A percentile compares a stretch with the other conserved stretches of the same genome.
These are phyloP conservation scores for Diaphora mendica DNA, from an alignment of 2,888 invertebrate species.

Conservation along the genomic window DNA sequence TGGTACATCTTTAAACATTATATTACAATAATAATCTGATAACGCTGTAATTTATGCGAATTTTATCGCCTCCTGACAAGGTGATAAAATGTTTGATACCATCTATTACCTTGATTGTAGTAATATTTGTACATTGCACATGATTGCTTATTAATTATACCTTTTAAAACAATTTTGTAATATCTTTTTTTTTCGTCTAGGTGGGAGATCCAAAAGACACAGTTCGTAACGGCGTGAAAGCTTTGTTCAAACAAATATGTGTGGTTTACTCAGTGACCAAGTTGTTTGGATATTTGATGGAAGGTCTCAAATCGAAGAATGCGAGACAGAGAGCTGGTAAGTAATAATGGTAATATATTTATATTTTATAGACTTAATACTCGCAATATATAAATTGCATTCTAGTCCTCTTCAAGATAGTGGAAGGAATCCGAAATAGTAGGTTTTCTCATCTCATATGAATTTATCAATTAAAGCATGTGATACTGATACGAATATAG, in stretches of 20 bases:
- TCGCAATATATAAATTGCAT: no score
- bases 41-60: not conserved
- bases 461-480: no score
- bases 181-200: slow-evolving; percentile 67
- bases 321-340: slow-evolving; percentile 96
- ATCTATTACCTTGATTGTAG: not conserved
- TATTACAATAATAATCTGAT: not conserved
- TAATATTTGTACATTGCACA: not conserved
- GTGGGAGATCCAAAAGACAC: slow-evolving; percentile 98
- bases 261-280: slow-evolving; percentile 95
- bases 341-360: slow-evolving; percentile 19
- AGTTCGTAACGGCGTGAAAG: slow-evolving; percentile 95
- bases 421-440: no score
- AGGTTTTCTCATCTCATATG: no score
- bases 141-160: not conserved
- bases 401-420: no score
- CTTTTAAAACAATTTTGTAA: not conserved
- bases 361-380: not conserved
- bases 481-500: no score
- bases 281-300: slow-evolving; percentile 96
- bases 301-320: slow-evolving; percentile 98
- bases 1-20: not conserved
- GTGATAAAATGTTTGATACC: not conserved
- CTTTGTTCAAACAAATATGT: slow-evolving; percentile 93
- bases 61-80: not conserved